A percentile compares a stretch with the other conserved stretches of the same genome.
Conservation (phyloP, 1,140 invertebrate species). For the Drosophila baimaii region DNA sequence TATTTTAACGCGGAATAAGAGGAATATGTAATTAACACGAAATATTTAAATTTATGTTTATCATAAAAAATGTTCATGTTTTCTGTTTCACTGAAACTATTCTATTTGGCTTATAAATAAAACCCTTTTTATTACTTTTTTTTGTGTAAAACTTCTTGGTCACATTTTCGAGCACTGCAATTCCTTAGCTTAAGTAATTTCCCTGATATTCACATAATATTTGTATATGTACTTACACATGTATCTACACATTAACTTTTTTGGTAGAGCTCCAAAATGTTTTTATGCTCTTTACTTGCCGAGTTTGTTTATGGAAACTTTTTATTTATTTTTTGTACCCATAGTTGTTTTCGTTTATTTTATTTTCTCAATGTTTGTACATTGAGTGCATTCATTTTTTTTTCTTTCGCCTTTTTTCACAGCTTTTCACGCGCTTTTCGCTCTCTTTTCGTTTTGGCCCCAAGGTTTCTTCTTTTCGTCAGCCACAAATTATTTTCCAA, state of each 20-base stretch:
- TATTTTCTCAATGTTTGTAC: constrained; percentile 17
- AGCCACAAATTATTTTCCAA: constrained; percentile 68
- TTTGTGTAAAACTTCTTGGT: neutral
- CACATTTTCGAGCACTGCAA: neutral
- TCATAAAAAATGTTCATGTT: neutral
- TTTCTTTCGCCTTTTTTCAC: constrained; percentile 24
- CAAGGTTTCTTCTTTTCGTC: constrained; percentile 69
- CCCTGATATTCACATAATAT: neutral
- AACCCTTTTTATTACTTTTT: neutral
- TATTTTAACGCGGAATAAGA: no score
- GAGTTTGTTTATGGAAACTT: constrained; percentile 9
- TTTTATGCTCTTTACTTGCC: neutral
- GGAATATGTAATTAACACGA: no score
- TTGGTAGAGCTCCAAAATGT: neutral
- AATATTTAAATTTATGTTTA: no score
- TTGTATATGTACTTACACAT: constrained; percentile 6
- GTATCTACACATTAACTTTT: neutral
- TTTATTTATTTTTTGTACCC: neutral
- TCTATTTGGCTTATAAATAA: neutral
- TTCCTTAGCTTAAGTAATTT: constrained; percentile 9
- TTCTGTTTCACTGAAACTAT: neutral
- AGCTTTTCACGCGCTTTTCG: constrained; percentile 64
- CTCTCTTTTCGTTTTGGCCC: constrained; percentile 48
- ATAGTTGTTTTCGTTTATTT: constrained; percentile 15
- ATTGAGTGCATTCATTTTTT: constrained; percentile 16